A percentile compares a stretch with the other conserved stretches of the same genome.
These are phyloP conservation scores for Cancer borealis DNA, from an alignment of 2,888 invertebrate genomes.

Conservation along the genomic window DNA sequence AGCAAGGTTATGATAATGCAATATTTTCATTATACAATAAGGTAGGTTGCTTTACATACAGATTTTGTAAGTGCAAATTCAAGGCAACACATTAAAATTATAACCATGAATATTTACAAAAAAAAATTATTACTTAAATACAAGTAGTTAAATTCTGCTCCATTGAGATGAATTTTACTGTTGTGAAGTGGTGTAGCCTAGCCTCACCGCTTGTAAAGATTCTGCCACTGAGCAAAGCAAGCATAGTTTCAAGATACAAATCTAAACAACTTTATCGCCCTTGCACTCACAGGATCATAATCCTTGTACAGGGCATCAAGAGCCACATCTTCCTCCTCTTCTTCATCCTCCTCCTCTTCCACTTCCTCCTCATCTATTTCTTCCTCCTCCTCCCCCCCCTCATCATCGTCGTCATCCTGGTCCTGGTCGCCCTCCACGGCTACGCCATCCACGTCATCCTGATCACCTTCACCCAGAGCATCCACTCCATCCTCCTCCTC, in stretches of 20 bases:
- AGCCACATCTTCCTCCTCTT: slow-evolving; percentile 68
- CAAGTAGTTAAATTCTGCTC: too few species aligned
- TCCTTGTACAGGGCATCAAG: slow-evolving; percentile 73
- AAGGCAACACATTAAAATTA: not conserved
- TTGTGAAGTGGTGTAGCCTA: not conserved
- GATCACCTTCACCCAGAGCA: slow-evolving; percentile 38
- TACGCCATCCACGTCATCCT: slow-evolving; percentile 58
- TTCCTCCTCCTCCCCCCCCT: slow-evolving; percentile 67
- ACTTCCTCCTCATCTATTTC: slow-evolving; percentile 59
- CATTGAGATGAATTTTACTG: not conserved
- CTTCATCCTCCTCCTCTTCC: slow-evolving; percentile 71
- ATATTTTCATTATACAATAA: not conserved
- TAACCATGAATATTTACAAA: not conserved
- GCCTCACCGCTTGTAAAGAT: not conserved
- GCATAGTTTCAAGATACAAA: not conserved
- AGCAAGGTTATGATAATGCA: not conserved
- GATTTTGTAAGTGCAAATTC: not conserved
- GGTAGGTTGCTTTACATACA: slow-evolving; percentile 41
- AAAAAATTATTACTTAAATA: too few species aligned
- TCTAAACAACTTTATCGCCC: not conserved
- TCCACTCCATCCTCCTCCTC: slow-evolving; percentile 65
- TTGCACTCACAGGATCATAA: slow-evolving; percentile 63
- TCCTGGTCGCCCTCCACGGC: slow-evolving; percentile 59
- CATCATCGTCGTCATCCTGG: slow-evolving; percentile 65
- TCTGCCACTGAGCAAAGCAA: not conserved